Evolutionary conservation across 1,140 invertebrate genomes (phyloP).

Genomic region (Teleopsis dalmanni): DNA sequence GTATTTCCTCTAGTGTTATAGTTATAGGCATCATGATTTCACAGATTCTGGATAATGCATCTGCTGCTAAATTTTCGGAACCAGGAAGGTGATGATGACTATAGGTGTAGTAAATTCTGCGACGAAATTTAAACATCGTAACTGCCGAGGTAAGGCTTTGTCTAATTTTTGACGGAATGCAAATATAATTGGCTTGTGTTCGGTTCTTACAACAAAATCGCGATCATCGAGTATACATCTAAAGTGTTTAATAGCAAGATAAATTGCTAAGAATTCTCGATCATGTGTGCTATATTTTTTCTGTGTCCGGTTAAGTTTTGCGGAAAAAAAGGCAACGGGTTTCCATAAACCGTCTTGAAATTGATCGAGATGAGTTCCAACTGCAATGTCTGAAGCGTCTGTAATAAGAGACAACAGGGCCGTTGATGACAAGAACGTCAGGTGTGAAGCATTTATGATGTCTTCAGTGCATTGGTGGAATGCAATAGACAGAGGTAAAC

Average conservation of each 20-base stretch:
- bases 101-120: not conserved
- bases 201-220: not conserved
- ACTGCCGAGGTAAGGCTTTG: conserved; percentile 4
- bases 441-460: not conserved
- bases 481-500: not conserved
- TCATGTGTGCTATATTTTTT: conserved; percentile 5
- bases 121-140: not conserved
- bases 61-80: not conserved
- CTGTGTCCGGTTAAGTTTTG: conserved; percentile 2
- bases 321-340: conserved; percentile 43
- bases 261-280: not conserved
- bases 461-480: not conserved
- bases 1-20: not conserved
- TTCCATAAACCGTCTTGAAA: conserved; percentile 16
- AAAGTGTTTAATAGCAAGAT: not conserved
- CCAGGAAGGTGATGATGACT: not conserved
- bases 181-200: conserved; percentile 2
- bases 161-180: conserved; percentile 6
- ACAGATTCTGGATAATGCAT: not conserved
- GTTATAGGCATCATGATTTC: not conserved
- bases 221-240: not conserved
- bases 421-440: not conserved
- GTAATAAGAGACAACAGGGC: conserved; percentile 6
- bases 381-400: conserved; percentile 21
- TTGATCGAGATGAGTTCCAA: conserved; percentile 42